phyloP scores from a whole-genome alignment of 2,113 vertebrate genomes.

The Strigops habroptila region DNA sequence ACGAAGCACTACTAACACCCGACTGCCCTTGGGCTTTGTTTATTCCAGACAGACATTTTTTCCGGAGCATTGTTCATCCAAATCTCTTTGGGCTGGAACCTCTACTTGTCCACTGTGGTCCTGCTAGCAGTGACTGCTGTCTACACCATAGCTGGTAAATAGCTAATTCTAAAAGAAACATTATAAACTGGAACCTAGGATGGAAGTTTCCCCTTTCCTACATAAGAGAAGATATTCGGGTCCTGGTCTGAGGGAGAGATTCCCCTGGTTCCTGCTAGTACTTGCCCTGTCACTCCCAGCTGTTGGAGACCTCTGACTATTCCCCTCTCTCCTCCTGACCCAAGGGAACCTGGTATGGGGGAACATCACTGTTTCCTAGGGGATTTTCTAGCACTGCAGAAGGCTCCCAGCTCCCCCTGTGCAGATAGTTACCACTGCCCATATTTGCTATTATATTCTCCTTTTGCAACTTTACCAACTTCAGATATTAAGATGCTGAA shows the following conservation, averaged over 20 bases:
- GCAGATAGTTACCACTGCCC: not conserved
- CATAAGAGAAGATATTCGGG: not conserved
- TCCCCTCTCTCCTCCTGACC: not conserved
- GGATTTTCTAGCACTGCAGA: not conserved
- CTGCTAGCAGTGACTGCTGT: constrained; percentile 86
- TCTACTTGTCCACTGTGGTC: constrained; percentile 86
- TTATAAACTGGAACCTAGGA: not conserved
- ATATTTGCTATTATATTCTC: not conserved
- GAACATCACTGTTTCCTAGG: not conserved
- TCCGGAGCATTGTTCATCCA: constrained; percentile 92
- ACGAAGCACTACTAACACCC: not conserved
- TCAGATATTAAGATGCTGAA: not conserved
- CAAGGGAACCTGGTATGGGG: not conserved
- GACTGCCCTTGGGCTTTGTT: not conserved
- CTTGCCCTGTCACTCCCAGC: not conserved
- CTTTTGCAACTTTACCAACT: not conserved
- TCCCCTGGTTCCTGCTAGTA: not conserved
- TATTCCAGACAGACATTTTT: constrained; percentile 89
- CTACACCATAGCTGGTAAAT: constrained; percentile 89
- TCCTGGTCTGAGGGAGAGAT: not conserved
- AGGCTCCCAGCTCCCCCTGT: not conserved
- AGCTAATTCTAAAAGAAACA: not conserved
- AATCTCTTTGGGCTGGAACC: constrained; percentile 88
- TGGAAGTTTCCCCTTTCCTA: not conserved
- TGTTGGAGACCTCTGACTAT: not conserved